A percentile compares a stretch with the other conserved stretches of the same genome.
These are phyloP conservation scores for Sorex maritimensis DNA, from an alignment of 2,797 vertebrate genomes.

Conservation along the genomic window DNA sequence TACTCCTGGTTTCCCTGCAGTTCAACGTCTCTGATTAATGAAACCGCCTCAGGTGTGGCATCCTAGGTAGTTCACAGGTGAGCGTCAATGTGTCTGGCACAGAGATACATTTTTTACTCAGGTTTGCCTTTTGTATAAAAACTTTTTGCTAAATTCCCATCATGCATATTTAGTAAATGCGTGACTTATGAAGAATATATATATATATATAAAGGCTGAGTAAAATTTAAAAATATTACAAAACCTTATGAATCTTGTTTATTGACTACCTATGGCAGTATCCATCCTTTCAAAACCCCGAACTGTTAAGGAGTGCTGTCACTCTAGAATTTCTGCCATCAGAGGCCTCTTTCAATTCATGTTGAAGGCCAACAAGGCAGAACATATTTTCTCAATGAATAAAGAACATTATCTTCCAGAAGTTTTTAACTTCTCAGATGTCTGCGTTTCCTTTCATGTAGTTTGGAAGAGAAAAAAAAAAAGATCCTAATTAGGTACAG, in stretches of 20 bases:
- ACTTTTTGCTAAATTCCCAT: not conserved
- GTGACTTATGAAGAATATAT: conserved; percentile 6
- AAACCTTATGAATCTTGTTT: conserved; percentile 38
- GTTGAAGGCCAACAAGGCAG: not conserved
- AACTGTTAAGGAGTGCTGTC: conserved; percentile 22
- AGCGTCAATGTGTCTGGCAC: conserved; percentile 7
- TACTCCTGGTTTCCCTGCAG: not conserved
- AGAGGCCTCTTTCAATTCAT: not conserved
- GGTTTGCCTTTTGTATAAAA: conserved; percentile 33
- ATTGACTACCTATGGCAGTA: conserved; percentile 1
- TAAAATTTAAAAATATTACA: conserved; percentile 41
- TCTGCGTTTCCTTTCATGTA: conserved; percentile 50
- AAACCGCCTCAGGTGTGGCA: not conserved
- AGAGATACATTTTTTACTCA: not conserved
- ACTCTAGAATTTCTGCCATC: conserved; percentile 41
- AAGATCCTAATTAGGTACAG: conserved; percentile 67
- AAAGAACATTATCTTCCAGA: conserved; percentile 4
- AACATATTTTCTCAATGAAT: conserved; percentile 41
- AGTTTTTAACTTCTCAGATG: conserved; percentile 37
- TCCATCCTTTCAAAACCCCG: not conserved
- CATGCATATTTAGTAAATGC: conserved; percentile 26
- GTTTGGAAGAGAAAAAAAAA: conserved; percentile 48
- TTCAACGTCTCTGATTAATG: not conserved
- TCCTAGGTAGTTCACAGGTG: not conserved
- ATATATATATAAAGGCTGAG: not conserved